phyloP scores from a whole-genome alignment of 2,888 invertebrate species.

The Rhagium mordax region DNA sequence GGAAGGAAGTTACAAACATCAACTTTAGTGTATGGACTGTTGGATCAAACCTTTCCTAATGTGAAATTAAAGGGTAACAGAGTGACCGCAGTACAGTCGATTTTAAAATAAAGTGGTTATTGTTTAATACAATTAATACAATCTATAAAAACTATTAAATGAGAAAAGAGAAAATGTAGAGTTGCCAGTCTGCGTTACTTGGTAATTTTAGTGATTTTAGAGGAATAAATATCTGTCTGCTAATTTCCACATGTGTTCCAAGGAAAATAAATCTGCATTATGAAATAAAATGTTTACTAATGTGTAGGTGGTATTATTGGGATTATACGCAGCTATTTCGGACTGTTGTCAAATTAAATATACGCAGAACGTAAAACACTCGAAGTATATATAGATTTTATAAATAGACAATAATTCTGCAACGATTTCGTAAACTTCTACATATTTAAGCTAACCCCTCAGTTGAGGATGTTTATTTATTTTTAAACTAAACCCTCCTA shows the following conservation, averaged over 20 bases:
- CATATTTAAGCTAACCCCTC: constrained; percentile 8
- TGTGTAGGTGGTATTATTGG: constrained; percentile 3
- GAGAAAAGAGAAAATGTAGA: too few species aligned
- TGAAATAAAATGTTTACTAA: constrained; percentile 2
- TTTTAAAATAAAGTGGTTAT: too few species aligned
- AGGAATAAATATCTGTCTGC: too few species aligned
- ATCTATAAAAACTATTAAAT: too few species aligned
- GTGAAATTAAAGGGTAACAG: too few species aligned
- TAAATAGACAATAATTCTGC: constrained; percentile 36
- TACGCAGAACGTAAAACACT: constrained; percentile 32
- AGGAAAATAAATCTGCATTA: neutral
- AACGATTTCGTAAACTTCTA: constrained; percentile 31
- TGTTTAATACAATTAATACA: too few species aligned
- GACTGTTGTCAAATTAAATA: constrained; percentile 21
- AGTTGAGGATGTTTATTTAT: constrained; percentile 18
- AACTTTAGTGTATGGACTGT: neutral
- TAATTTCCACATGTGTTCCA: neutral
- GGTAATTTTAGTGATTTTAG: too few species aligned
- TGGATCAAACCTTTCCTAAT: too few species aligned
- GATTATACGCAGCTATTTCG: constrained; percentile 15
- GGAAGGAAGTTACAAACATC: neutral
- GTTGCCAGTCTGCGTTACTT: too few species aligned
- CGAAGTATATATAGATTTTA: constrained; percentile 36
- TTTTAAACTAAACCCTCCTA: constrained; percentile 32
- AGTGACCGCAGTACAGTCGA: too few species aligned